Percentiles rank a stretch among this genome's conserved stretches.
phyloP scores from a whole-genome alignment of 2,888 invertebrate genomes.

The Leptopilina syphax region DNA sequence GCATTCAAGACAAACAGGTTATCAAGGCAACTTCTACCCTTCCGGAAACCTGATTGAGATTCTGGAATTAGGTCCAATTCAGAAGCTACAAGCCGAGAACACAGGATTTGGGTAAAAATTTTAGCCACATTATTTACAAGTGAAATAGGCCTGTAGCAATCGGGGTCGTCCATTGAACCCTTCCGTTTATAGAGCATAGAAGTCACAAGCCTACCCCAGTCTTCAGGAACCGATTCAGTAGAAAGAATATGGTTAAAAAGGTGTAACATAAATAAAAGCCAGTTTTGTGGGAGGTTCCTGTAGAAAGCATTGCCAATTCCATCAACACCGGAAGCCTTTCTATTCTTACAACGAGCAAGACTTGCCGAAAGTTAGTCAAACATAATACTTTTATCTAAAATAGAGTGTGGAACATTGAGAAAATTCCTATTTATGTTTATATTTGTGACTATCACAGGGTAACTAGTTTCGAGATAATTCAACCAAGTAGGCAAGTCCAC shows the following conservation, averaged over 20 bases:
- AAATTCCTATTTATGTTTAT: no score
- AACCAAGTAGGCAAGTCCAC: no score
- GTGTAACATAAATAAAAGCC: neutral
- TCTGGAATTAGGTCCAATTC: neutral
- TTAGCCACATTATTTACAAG: neutral
- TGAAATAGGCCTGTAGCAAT: neutral
- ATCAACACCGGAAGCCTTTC: neutral
- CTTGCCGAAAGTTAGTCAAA: no score
- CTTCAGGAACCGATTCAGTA: neutral
- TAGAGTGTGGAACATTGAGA: no score
- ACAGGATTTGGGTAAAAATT: neutral
- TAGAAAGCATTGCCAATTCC: neutral
- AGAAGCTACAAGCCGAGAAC: neutral
- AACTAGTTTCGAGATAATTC: no score
- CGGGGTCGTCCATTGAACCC: neutral
- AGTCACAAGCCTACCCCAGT: neutral
- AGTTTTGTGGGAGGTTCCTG: neutral
- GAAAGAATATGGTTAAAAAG: neutral
- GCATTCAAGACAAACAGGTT: neutral
- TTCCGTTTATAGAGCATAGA: neutral
- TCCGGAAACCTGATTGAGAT: neutral
- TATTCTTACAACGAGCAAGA: neutral
- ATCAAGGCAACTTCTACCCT: neutral
- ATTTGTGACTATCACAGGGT: no score
- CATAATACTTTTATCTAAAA: no score